Evolutionary conservation across 2,888 invertebrate genomes (phyloP).

Genomic region (Drosophila anomalata): DNA sequence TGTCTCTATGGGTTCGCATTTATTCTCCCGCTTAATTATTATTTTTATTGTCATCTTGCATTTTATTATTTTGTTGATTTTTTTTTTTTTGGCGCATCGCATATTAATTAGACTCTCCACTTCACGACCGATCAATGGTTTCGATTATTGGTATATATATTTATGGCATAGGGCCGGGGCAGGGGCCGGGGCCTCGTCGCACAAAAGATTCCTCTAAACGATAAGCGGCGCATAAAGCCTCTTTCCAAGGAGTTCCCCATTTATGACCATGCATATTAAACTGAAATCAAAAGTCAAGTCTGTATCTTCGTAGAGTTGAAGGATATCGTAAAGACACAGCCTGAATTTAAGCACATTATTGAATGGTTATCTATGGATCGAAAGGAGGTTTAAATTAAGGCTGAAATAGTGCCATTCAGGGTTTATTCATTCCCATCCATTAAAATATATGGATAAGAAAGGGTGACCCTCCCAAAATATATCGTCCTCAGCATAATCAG

Average conservation of each 20-base stretch:
- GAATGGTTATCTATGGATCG: slow-evolving; percentile 10
- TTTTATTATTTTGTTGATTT: slow-evolving; percentile 34
- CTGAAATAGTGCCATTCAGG: not conserved
- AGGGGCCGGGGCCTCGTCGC: slow-evolving; percentile 10
- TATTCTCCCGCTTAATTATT: slow-evolving; percentile 61
- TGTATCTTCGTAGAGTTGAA: slow-evolving; percentile 30
- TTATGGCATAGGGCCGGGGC: slow-evolving; percentile 19
- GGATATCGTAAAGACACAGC: slow-evolving; percentile 39
- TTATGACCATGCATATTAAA: slow-evolving; percentile 48
- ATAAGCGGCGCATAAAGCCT: slow-evolving; percentile 34
- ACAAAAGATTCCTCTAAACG: slow-evolving; percentile 46
- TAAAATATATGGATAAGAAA: not conserved
- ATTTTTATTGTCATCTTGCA: slow-evolving; percentile 45
- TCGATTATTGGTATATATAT: slow-evolving; percentile 49
- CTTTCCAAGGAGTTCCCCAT: slow-evolving; percentile 21
- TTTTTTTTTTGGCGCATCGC: slow-evolving; percentile 46
- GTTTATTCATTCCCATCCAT: slow-evolving; percentile 1
- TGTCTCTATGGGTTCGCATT: slow-evolving; percentile 17
- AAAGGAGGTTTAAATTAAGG: not conserved
- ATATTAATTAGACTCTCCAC: slow-evolving; percentile 61
- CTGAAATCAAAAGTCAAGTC: slow-evolving; percentile 6
- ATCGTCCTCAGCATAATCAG: too few relatives aligned
- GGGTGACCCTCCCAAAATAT: not conserved
- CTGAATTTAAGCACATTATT: slow-evolving; percentile 19
- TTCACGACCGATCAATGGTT: slow-evolving; percentile 48